Evolutionary conservation across 64 coral and sea anemone genomes (phyloP).

Genomic region (Actinia equina): DNA sequence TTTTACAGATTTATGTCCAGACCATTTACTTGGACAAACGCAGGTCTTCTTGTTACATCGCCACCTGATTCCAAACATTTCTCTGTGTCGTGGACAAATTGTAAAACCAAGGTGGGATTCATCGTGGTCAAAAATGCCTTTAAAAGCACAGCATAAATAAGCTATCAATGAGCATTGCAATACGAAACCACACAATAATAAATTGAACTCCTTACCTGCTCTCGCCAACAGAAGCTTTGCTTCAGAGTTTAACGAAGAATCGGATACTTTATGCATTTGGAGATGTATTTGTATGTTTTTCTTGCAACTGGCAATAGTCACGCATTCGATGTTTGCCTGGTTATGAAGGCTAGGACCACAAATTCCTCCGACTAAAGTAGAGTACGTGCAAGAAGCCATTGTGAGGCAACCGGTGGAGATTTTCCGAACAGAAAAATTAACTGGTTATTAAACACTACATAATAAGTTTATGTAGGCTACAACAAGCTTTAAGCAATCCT

Average conservation of each 20-base stretch:
- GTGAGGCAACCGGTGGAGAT: neutral
- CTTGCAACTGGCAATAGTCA: neutral
- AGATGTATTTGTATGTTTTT: neutral
- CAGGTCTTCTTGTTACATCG: slow-evolving; percentile 25
- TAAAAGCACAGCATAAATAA: neutral
- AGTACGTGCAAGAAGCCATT: slow-evolving; percentile 1
- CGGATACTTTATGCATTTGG: neutral
- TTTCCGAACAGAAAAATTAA: neutral
- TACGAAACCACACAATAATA: slow-evolving; percentile 1
- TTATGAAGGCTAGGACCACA: neutral
- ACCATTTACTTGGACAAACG: neutral
- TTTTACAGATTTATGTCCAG: slow-evolving; percentile 36
- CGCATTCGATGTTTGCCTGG: neutral
- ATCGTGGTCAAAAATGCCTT: slow-evolving; percentile 13
- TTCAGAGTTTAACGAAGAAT: slow-evolving; percentile 15
- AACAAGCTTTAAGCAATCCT: neutral
- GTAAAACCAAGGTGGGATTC: slow-evolving; percentile 5
- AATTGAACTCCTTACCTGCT: slow-evolving; percentile 16
- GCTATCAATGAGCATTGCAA: neutral
- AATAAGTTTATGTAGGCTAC: neutral
- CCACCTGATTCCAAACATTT: slow-evolving; percentile 32
- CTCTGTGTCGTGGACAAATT: slow-evolving; percentile 35
- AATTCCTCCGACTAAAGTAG: neutral
- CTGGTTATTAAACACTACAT: neutral
- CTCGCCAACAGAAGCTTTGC: slow-evolving; percentile 13